Conservation (phyloP, 1,140 invertebrate species). For the Anastrepha ludens region DNA sequence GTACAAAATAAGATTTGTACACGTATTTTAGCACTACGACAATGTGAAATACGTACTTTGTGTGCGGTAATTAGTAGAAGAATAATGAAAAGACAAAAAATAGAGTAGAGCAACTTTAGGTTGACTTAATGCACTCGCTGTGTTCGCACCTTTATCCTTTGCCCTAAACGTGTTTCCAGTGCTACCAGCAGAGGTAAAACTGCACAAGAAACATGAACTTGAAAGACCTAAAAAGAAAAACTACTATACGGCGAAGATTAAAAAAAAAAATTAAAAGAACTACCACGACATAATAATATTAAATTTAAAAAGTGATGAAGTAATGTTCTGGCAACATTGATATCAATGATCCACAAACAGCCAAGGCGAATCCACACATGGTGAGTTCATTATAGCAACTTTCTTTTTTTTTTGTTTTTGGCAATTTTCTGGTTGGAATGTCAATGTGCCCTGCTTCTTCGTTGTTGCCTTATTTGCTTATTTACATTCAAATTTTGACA, state of each 20-base stretch:
- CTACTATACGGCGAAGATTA: background rate
- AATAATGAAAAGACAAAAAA: conserved; percentile 2
- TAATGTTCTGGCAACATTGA: too few relatives aligned
- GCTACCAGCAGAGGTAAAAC: background rate
- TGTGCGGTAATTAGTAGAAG: background rate
- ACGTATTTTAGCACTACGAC: background rate
- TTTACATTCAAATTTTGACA: too few relatives aligned
- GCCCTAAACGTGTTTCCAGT: conserved; percentile 34
- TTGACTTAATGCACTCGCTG: conserved; percentile 1
- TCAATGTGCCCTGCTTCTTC: too few relatives aligned
- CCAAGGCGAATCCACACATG: too few relatives aligned
- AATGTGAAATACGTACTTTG: conserved; percentile 37
- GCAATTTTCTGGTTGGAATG: too few relatives aligned
- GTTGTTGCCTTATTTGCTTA: too few relatives aligned
- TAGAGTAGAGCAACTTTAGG: conserved; percentile 21
- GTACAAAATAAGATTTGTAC: background rate
- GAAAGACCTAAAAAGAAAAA: background rate
- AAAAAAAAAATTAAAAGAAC: background rate
- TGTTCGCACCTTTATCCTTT: background rate
- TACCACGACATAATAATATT: too few relatives aligned
- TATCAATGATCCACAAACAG: too few relatives aligned
- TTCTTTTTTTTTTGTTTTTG: too few relatives aligned
- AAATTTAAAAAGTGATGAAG: too few relatives aligned
- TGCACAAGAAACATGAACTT: background rate
- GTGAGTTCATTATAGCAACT: too few relatives aligned